A percentile compares a stretch with the other conserved stretches of the same genome.
phyloP scores from a whole-genome alignment of 2,888 invertebrate genomes.

The Holacanthella duospinosa region DNA sequence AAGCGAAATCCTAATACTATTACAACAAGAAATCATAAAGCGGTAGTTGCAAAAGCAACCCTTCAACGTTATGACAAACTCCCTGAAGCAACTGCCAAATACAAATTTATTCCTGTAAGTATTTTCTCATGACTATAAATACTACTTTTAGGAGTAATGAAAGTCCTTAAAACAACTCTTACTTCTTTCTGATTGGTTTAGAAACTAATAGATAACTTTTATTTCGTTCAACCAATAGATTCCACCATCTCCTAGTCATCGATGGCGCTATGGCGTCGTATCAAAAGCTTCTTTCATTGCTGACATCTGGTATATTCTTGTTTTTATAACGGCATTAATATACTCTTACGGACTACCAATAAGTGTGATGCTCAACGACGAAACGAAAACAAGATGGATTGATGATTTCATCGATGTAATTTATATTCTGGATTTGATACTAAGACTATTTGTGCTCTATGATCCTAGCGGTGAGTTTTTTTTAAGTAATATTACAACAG shows the following conservation, averaged over 20 bases:
- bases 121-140: neutral
- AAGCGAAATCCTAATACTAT: neutral
- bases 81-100: neutral
- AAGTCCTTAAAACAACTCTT: neutral
- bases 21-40: neutral
- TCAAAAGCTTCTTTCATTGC: constrained; percentile 7
- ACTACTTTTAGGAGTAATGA: no score
- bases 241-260: neutral
- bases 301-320: constrained; percentile 6
- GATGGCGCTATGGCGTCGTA: neutral
- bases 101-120: neutral
- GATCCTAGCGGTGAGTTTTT: constrained; percentile 15
- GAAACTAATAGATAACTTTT: neutral
- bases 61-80: neutral
- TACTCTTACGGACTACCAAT: constrained; percentile 7
- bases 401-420: constrained; percentile 9
- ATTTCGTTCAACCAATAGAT: neutral
- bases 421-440: constrained; percentile 12
- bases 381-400: neutral
- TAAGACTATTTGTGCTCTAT: constrained; percentile 15
- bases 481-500: no score
- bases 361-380: constrained; percentile 5
- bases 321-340: neutral
- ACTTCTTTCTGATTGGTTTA: no score
- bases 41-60: neutral